Evolutionary conservation across 1,140 invertebrate genomes (phyloP).

Genomic region (Drosophila persimilis): DNA sequence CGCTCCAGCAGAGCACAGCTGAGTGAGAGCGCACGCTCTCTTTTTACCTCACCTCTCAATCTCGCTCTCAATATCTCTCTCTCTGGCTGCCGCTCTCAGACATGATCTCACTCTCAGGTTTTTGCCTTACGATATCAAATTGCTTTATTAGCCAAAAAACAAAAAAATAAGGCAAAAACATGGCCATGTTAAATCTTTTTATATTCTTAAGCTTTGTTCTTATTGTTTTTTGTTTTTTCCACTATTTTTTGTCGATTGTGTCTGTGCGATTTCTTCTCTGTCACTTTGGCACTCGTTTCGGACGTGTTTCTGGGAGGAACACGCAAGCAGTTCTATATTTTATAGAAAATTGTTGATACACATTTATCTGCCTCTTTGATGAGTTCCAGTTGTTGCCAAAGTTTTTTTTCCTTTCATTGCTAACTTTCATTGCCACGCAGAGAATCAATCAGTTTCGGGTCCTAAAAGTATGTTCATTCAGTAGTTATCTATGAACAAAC

Average conservation of each 20-base stretch:
- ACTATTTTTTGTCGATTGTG: constrained; percentile 49
- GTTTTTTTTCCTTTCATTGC: too few species aligned
- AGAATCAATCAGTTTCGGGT: too few species aligned
- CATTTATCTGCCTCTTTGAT: constrained; percentile 39
- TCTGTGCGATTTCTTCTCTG: constrained; percentile 49
- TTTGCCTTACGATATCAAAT: constrained; percentile 74
- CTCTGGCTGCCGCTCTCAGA: constrained; percentile 24
- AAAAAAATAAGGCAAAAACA: constrained; percentile 34
- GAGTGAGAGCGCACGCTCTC: constrained; percentile 7
- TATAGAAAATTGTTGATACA: constrained; percentile 31
- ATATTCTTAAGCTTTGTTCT: constrained; percentile 38
- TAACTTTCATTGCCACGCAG: too few species aligned
- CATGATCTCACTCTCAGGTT: constrained; percentile 70
- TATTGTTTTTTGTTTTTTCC: constrained; percentile 8
- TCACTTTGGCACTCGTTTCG: constrained; percentile 53
- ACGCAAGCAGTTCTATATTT: constrained; percentile 54
- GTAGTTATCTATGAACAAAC: too few species aligned
- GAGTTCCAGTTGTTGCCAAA: background rate
- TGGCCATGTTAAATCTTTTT: constrained; percentile 56
- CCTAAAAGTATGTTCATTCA: too few species aligned
- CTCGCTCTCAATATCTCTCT: constrained; percentile 12
- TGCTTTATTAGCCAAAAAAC: constrained; percentile 76
- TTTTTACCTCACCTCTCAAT: constrained; percentile 3
- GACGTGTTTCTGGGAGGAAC: constrained; percentile 63
- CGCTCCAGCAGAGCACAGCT: constrained; percentile 17